These are phyloP conservation scores for Podiceps cristatus DNA, from an alignment of 2,113 vertebrate species.

Conservation along the genomic window DNA sequence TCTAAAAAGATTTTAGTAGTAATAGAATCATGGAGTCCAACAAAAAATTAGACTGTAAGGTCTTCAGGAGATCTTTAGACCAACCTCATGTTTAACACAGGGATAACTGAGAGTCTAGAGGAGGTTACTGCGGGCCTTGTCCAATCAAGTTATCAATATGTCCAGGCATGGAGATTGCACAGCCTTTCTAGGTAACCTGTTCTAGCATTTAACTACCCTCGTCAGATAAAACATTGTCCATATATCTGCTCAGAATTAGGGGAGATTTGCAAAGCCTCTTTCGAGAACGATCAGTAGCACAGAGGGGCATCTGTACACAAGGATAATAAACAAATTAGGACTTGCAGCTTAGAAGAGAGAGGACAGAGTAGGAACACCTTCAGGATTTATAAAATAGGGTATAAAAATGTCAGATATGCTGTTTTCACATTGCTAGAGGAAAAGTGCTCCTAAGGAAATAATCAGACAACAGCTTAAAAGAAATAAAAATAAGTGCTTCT, in stretches of 20 bases:
- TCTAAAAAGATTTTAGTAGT: neutral
- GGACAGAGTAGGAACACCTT: neutral
- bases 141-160: neutral
- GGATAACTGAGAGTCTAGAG: neutral
- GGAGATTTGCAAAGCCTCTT: neutral
- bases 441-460: neutral
- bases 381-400: conserved; percentile 6
- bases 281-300: neutral
- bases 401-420: neutral
- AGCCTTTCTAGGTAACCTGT: neutral
- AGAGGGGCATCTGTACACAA: neutral
- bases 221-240: neutral
- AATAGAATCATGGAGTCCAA: neutral
- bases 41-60: neutral
- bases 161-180: neutral
- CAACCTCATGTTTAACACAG: neutral
- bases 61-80: neutral
- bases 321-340: neutral
- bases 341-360: neutral
- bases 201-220: neutral
- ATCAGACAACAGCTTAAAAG: neutral
- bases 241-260: neutral
- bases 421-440: neutral
- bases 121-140: neutral
- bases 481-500: conserved; percentile 19